A percentile compares a stretch with the other conserved stretches of the same genome.
Evolutionary conservation across 1,140 invertebrate species (phyloP).

Genomic region (Megalonaias nervosa): DNA sequence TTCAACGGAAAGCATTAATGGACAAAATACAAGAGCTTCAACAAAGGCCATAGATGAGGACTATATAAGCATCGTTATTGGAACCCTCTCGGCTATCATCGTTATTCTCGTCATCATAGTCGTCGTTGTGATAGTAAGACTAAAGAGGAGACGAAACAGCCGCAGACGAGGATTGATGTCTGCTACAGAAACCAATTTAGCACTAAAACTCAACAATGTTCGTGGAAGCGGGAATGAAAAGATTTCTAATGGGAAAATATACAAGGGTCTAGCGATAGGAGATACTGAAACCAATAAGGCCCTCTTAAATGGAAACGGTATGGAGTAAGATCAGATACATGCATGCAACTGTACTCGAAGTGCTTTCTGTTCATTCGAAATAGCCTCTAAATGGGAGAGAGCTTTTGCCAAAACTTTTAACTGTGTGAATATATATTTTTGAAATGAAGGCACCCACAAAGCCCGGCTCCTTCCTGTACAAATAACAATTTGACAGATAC

Average conservation of each 20-base stretch:
- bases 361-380: too few species aligned
- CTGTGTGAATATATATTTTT: too few species aligned
- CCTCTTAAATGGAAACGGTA: constrained; percentile 43
- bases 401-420: too few species aligned
- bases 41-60: constrained; percentile 69
- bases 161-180: constrained; percentile 73
- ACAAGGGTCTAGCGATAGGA: constrained; percentile 74
- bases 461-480: too few species aligned
- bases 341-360: too few species aligned
- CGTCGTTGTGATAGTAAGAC: constrained; percentile 82
- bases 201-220: constrained; percentile 65
- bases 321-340: neutral
- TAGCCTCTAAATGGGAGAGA: too few species aligned
- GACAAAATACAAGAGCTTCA: too few species aligned
- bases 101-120: constrained; percentile 81
- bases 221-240: constrained; percentile 65
- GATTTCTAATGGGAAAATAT: constrained; percentile 74
- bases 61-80: constrained; percentile 87
- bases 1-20: too few species aligned
- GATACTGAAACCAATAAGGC: constrained; percentile 71
- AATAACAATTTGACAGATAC: too few species aligned
- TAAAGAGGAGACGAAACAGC: constrained; percentile 81
- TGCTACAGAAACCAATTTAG: constrained; percentile 61
- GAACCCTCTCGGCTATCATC: constrained; percentile 83
- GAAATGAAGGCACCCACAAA: too few species aligned